phyloP scores from a whole-genome alignment of 2,888 invertebrate genomes.

The Seladonia tumulorum region DNA sequence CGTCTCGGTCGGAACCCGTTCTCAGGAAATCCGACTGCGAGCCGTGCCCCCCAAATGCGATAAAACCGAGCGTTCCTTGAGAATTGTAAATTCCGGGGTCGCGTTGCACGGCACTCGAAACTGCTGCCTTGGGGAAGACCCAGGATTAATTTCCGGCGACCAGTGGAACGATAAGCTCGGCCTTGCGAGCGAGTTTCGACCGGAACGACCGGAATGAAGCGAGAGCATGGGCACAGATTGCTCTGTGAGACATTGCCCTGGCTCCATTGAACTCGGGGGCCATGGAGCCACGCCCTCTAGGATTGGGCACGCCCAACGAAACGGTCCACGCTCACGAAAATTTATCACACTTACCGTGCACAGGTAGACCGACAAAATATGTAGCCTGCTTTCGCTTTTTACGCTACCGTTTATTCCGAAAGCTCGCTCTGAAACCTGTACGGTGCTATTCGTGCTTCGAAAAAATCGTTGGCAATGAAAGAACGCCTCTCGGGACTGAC shows the following conservation, averaged over 20 bases:
- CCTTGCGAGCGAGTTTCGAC: not conserved
- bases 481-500: not conserved
- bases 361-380: not conserved
- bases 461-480: not conserved
- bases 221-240: not conserved
- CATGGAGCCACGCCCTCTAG: not conserved
- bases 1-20: not conserved
- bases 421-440: no score
- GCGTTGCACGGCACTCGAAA: conserved; percentile 5
- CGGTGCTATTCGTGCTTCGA: not conserved
- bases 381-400: not conserved
- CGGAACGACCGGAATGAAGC: conserved; percentile 14
- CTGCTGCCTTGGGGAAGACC: not conserved
- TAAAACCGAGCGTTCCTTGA: conserved; percentile 22
- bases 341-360: not conserved
- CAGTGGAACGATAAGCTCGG: conserved; percentile 16
- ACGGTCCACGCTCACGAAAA: not conserved
- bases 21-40: not conserved
- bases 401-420: no score
- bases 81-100: conserved; percentile 13
- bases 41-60: not conserved
- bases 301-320: not conserved
- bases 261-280: conserved; percentile 1
- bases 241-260: not conserved
- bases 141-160: conserved; percentile 28